Conservation (phyloP, 2,888 invertebrate genomes). For the Tinea trinotella region DNA sequence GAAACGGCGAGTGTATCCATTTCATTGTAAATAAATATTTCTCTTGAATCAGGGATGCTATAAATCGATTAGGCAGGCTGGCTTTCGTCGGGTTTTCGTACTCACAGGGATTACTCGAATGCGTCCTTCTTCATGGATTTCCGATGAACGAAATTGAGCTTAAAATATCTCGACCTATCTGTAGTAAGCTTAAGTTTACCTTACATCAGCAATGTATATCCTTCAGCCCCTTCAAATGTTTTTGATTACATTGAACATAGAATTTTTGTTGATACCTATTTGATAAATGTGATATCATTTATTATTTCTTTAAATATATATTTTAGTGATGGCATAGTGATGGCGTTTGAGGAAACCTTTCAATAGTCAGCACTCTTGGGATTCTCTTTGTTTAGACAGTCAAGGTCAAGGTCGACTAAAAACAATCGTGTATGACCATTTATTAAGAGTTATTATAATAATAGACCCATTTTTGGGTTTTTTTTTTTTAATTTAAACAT, state of each 20-base stretch:
- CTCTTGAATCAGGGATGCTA: slow-evolving; percentile 37
- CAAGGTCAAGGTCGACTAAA: no score
- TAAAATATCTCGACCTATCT: slow-evolving; percentile 32
- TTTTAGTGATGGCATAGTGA: no score
- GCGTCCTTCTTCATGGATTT: slow-evolving; percentile 33
- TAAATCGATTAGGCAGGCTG: slow-evolving; percentile 59
- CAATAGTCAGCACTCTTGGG: no score
- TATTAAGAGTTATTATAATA: no score
- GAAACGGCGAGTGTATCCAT: slow-evolving; percentile 23
- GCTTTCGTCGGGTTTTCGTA: slow-evolving; percentile 45
- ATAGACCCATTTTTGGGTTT: no score
- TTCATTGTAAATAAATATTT: slow-evolving; percentile 36
- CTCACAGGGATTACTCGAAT: slow-evolving; percentile 40
- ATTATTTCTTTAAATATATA: no score
- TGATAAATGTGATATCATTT: no score
- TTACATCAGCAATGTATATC: slow-evolving; percentile 3
- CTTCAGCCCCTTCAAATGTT: background rate
- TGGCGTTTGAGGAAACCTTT: no score
- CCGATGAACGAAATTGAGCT: slow-evolving; percentile 51
- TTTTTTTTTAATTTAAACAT: no score
- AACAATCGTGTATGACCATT: no score
- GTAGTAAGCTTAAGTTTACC: slow-evolving; percentile 11
- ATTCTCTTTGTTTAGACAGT: no score
- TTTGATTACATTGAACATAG: background rate
- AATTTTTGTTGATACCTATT: no score